Base-by-base conservation (phyloP, 2,888 invertebrate genomes). In the Drosophila helvetica region DNA sequence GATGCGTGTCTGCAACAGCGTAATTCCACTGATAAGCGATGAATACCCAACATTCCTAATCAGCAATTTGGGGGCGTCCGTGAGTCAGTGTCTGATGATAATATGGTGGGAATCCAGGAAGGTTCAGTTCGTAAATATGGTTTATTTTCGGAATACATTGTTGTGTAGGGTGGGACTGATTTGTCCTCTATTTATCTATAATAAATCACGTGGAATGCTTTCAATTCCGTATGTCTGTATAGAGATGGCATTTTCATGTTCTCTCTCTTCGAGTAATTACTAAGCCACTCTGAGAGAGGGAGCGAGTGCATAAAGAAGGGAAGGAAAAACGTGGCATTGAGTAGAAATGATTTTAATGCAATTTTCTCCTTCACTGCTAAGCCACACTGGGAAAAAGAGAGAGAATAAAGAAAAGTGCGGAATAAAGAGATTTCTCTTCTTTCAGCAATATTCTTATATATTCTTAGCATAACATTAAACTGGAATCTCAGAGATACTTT, bases 61-160 rank as follows among this genome's bases (percentile, higher is more conserved):
- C 71, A 75, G 64, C 68, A 77, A 79, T 86, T 75, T 73, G 74
- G 78, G 86, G 65, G 72, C 58, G 58, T 56, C 47, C 58, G 58
- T 77, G 88, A 87, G 27, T 81, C 78, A 74, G 70, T 33, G 19
- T 3, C 33, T 27, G 73, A 57, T 72, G 64, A 17, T 30, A 57
- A 22, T 17, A 18, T 43, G 4, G 8, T 43, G 57, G 46, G 58
- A 64, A 73, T 48, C 48, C 56, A 48, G 33, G 5, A 38, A 15
- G 15, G 15, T 38, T 5, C 15, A 5, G 15, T 38, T 7, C 38
- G 15, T 15, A 15, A 38, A 38, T 5, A 4, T 15, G 6, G 1
- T 38, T 2, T 38, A 38, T 38, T 38, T 38, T 6, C 15, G 15
- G 15, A 38, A n/a, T 12, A 12, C 1, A 33, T 10, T 30, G 12